Conservation (phyloP, 2,888 invertebrate genomes). For the Lasioglossum zephyrum region DNA sequence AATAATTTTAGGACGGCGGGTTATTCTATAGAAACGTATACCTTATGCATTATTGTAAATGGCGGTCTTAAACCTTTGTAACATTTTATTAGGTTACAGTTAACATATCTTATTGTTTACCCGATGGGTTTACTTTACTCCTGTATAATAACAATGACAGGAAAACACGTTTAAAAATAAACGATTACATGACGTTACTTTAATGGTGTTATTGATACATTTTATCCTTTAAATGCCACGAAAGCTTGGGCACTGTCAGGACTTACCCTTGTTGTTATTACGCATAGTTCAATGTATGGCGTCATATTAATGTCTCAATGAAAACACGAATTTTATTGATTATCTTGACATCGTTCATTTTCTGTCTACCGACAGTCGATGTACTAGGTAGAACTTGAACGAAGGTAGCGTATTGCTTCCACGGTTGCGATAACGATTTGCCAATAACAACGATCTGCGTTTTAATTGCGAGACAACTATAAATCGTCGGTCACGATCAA, state of each 20-base stretch:
- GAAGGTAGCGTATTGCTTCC: neutral
- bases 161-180: neutral
- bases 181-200: neutral
- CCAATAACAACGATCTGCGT: neutral
- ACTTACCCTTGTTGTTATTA: neutral
- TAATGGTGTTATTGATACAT: neutral
- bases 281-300: slow-evolving; percentile 3
- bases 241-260: neutral
- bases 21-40: neutral
- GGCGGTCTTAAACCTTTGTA: neutral
- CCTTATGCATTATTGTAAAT: neutral
- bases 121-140: neutral
- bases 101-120: neutral
- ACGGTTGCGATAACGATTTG: neutral
- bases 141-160: neutral
- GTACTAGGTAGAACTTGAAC: neutral
- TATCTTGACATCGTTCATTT: slow-evolving; percentile 35
- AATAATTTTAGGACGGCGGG: neutral
- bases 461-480: neutral
- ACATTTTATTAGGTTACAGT: neutral
- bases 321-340: slow-evolving; percentile 67
- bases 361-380: neutral
- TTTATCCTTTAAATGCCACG: neutral
- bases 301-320: slow-evolving; percentile 33
- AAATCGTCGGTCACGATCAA: slow-evolving; percentile 21